These are phyloP conservation scores for Corydoras maculifer DNA, from an alignment of 2,113 vertebrate genomes.

Conservation along the genomic window DNA sequence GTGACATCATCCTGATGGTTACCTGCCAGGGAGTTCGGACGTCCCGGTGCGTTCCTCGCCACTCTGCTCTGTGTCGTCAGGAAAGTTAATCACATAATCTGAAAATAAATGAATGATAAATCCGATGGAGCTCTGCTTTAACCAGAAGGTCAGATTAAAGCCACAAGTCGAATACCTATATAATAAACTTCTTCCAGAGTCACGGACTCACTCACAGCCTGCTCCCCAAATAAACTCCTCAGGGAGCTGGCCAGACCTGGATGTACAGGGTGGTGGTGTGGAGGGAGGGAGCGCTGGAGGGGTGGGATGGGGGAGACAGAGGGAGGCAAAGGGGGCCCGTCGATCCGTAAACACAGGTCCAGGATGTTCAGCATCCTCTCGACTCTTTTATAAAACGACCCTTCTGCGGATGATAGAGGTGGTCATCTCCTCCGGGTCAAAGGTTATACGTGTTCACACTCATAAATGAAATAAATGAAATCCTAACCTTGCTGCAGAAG, in stretches of 20 bases:
- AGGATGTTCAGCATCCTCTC: conserved; percentile 60
- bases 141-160: not conserved
- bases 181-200: conserved; percentile 65
- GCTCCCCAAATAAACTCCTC: conserved; percentile 55
- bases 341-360: conserved; percentile 74
- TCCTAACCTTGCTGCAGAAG: conserved; percentile 59
- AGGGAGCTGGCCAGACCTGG: conserved; percentile 51
- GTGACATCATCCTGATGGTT: not conserved
- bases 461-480: not conserved
- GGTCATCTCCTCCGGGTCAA: too few species aligned
- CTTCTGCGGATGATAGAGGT: conserved; percentile 36
- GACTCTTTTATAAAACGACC: conserved; percentile 15
- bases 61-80: not conserved
- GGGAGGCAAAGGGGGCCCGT: conserved; percentile 55
- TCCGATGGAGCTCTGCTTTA: not conserved
- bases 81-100: not conserved
- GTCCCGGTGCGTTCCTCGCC: not conserved
- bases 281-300: not conserved
- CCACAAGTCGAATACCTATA: conserved; percentile 55
- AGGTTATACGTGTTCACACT: too few species aligned
- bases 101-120: not conserved
- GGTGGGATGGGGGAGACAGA: conserved; percentile 4
- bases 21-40: not conserved
- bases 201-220: conserved; percentile 57
- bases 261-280: conserved; percentile 2